Evolutionary conservation across 2,888 invertebrate species (phyloP), one percentile per base, ranked within the genome.

Genomic region (Apamea sordens): DNA sequence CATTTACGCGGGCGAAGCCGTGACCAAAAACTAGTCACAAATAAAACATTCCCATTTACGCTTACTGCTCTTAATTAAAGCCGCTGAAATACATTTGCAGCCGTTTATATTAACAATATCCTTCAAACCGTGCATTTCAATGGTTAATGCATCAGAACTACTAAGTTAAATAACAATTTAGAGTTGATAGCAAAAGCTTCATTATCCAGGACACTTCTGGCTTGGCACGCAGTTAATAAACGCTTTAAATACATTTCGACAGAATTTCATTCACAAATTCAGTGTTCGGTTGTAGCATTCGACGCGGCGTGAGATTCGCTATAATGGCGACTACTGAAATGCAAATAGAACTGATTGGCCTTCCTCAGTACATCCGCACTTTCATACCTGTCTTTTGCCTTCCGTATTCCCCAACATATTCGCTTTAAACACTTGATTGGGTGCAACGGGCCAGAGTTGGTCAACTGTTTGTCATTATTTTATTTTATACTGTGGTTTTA

Each of bases 291-390:
- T 86, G 82, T 86, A 83, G 85, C 83, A 84, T 88, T 86, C 86
- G 80, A 85, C 77, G 76, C 72, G 77, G 88, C 85, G 86, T 84
- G 88, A 91, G 91, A 91, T 91, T 92, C 90, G 84, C 91, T 89
- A 89, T 93, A 93, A 93, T 93, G 90, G 91, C 83, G 90, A 93
- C 92, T 92, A 91, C 93, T 92, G 92, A 92, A 94, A 93, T 94
- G 92, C 91, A 94, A 94, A 95, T 93, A 93, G 90, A 92, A 91
- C 92, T 94, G 94, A 94, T 95, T 94, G 93, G 92, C 90, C 92
- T 86, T 82, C 87, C 89, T 92, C 91, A 91, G 89, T 84, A 82
- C 80, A 73, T 76, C 81, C 79, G 68, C 70, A 79, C 78, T 87
- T 86, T 82, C 79, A 82, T 86, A 89, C 85, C 89, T 87, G 88